Conservation (phyloP, 2,888 invertebrate species). For the Tipula vernalis region DNA sequence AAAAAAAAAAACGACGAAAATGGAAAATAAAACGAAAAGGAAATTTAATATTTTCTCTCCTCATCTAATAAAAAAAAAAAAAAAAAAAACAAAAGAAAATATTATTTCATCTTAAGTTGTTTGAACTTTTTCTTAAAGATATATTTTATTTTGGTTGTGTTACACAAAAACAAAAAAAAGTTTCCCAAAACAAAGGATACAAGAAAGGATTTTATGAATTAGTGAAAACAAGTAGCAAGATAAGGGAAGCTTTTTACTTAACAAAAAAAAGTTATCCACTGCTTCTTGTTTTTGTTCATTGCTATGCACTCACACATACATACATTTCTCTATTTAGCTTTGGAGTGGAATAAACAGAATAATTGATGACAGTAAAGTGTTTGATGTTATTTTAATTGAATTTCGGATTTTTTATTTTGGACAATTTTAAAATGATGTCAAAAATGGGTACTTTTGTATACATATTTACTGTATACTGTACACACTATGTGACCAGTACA, state of each 20-base stretch:
- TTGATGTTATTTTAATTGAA: conserved; percentile 4
- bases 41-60: conserved; percentile 4
- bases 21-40: not conserved
- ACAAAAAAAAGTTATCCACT: not conserved
- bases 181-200: not conserved
- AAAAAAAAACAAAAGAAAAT: not conserved
- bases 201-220: not conserved
- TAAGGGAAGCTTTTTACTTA: not conserved
- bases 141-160: not conserved
- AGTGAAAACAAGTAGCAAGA: not conserved
- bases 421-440: not conserved
- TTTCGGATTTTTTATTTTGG: not conserved
- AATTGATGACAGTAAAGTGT: not conserved
- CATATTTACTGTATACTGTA: not conserved
- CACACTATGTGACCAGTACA: not conserved
- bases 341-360: not conserved
- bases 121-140: not conserved
- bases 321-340: not conserved
- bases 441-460: not conserved
- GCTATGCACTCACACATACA: not conserved
- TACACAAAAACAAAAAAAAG: not conserved
- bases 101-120: conserved; percentile 4
- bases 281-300: not conserved
- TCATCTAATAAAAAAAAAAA: not conserved
- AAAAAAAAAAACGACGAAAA: not conserved